Conservation (phyloP, 2,797 vertebrate genomes). For the Graptemys geographica region DNA sequence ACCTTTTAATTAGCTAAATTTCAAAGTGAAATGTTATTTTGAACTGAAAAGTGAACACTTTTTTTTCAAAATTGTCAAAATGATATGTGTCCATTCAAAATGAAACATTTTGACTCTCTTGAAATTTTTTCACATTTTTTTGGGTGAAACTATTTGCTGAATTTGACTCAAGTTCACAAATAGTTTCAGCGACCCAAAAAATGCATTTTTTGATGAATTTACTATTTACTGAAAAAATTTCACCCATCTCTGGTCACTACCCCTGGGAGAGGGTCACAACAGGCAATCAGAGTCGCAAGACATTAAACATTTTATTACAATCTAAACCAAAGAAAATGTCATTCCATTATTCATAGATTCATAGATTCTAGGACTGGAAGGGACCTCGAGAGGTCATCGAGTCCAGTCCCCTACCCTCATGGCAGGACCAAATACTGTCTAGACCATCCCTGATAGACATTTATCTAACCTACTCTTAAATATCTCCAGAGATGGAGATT, state of each 20-base stretch:
- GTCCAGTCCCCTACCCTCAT: too few relatives aligned
- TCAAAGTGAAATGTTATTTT: background rate
- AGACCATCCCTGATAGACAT: too few relatives aligned
- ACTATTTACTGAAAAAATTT: background rate
- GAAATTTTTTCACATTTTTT: background rate
- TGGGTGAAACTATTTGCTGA: background rate
- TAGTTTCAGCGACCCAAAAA: background rate
- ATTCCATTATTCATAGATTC: background rate
- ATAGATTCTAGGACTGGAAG: background rate
- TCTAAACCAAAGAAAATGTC: background rate
- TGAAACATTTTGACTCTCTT: background rate
- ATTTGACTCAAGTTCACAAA: background rate
- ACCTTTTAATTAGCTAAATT: background rate
- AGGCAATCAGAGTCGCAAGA: background rate
- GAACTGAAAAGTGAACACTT: too few relatives aligned
- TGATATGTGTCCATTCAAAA: background rate
- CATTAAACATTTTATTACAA: background rate
- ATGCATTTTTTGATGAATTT: background rate
- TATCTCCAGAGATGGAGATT: too few relatives aligned
- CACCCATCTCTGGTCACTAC: background rate
- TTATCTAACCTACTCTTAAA: too few relatives aligned
- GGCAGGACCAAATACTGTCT: too few relatives aligned
- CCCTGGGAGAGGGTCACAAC: background rate
- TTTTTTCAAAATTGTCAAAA: background rate
- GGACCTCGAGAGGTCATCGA: too few relatives aligned